Conservation (phyloP, 2,888 invertebrate genomes). For the Orchesellides sinensis region DNA sequence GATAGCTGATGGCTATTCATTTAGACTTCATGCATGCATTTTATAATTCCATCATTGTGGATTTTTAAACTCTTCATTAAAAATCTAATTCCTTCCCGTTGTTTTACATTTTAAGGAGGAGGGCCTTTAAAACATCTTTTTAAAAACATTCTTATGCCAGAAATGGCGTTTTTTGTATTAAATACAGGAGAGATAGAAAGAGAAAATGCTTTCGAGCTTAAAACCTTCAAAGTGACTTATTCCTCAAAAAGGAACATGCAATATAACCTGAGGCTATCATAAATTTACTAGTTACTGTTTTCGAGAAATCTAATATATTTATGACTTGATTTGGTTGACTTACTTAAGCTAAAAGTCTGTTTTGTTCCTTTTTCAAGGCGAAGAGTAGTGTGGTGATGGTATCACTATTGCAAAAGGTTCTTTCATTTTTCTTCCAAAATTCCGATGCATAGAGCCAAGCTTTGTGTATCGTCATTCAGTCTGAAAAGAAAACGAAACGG, state of each 20-base stretch:
- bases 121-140: background rate
- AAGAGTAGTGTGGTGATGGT: background rate
- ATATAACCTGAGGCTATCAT: slow-evolving; percentile 43
- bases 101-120: background rate
- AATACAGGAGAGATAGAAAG: background rate
- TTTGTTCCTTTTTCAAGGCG: slow-evolving; percentile 44
- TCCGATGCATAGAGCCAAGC: background rate
- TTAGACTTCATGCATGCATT: no score
- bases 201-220: slow-evolving; percentile 7
- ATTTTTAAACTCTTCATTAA: slow-evolving; percentile 19
- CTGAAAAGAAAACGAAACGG: slow-evolving; percentile 47
- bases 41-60: background rate
- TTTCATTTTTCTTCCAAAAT: no score
- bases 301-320: slow-evolving; percentile 61
- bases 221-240: slow-evolving; percentile 4
- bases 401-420: background rate
- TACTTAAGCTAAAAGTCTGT: slow-evolving; percentile 40
- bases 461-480: slow-evolving; percentile 31
- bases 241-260: background rate
- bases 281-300: slow-evolving; percentile 57
- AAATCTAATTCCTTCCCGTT: background rate
- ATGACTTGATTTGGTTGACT: slow-evolving; percentile 66
- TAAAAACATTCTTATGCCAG: background rate
- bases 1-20: slow-evolving; percentile 22
- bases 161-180: slow-evolving; percentile 34